These are phyloP conservation scores for Sebastes itinus DNA, from an alignment of 2,797 vertebrate species.

Conservation along the genomic window DNA sequence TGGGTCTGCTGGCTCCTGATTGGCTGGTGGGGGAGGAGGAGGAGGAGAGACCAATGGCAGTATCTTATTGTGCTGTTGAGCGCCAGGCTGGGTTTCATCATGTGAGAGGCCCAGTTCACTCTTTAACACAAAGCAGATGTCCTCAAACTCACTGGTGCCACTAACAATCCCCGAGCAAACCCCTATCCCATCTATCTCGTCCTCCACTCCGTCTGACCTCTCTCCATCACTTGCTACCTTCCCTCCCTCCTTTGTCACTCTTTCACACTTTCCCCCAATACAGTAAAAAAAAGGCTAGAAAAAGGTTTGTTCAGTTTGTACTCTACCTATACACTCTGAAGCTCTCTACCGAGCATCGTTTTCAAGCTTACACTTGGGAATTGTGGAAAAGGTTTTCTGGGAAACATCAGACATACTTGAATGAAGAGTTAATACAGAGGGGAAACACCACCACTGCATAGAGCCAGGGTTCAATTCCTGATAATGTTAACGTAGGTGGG, in stretches of 20 bases:
- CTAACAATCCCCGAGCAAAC: conserved; percentile 62
- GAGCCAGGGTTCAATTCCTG: not conserved
- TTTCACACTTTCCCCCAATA: not conserved
- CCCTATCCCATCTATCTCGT: conserved; percentile 17
- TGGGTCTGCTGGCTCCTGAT: conserved; percentile 35
- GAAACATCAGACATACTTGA: not conserved
- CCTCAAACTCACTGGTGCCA: conserved; percentile 59
- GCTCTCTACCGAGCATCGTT: not conserved
- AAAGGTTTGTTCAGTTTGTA: not conserved
- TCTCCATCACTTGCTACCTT: conserved; percentile 13
- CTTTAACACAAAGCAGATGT: conserved; percentile 83
- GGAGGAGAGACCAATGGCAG: conserved; percentile 65
- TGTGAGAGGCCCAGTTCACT: conserved; percentile 68
- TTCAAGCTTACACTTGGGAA: not conserved
- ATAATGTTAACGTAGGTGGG: not conserved
- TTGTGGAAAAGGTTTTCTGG: not conserved
- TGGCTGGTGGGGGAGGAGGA: conserved; percentile 39
- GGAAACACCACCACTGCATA: not conserved
- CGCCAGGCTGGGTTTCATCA: conserved; percentile 79
- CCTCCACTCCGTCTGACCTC: conserved; percentile 21
- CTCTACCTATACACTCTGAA: not conserved
- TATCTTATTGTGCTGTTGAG: conserved; percentile 56
- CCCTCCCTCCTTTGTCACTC: not conserved
- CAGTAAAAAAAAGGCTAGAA: not conserved
- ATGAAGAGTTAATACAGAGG: not conserved